Percentiles rank a stretch among this genome's conserved stretches.
phyloP scores from a whole-genome alignment of 2,888 invertebrate species.

The Hydroisotoma schaefferi region DNA sequence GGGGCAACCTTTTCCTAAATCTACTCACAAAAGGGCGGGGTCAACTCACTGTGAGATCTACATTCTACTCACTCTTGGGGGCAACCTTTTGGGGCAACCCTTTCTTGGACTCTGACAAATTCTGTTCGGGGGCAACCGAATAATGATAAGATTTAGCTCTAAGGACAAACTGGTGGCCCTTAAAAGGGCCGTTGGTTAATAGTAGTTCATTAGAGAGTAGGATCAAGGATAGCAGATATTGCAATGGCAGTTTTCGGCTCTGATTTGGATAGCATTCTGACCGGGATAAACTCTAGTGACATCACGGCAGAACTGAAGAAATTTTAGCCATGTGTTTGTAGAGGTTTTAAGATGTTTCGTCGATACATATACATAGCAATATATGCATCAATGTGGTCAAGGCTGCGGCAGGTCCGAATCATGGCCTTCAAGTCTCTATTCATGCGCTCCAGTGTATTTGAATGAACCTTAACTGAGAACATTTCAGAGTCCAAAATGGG shows the following conservation, averaged over 20 bases:
- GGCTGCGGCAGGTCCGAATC: constrained; percentile 5
- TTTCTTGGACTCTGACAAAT: no score
- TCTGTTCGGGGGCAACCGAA: no score
- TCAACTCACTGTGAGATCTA: no score
- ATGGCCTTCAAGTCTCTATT: constrained; percentile 8
- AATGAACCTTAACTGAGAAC: constrained; percentile 1
- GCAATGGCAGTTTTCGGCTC: constrained; percentile 1
- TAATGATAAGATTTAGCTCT: no score
- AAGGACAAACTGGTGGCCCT: neutral
- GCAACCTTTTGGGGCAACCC: no score
- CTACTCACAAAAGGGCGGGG: no score
- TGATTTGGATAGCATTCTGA: neutral
- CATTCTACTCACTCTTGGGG: no score
- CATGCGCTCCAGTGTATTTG: constrained; percentile 14
- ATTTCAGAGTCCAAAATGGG: no score
- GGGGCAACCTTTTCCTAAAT: no score
- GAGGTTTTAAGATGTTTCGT: neutral
- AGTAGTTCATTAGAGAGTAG: neutral
- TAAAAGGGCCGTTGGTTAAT: neutral
- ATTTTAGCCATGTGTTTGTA: constrained; percentile 2
- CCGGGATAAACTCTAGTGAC: constrained; percentile 16
- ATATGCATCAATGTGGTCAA: constrained; percentile 1
- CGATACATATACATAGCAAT: constrained; percentile 19
- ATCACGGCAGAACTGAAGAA: constrained; percentile 4
- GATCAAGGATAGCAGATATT: neutral